phyloP scores from a whole-genome alignment of 2,797 vertebrate species.

The Sciurus carolinensis region DNA sequence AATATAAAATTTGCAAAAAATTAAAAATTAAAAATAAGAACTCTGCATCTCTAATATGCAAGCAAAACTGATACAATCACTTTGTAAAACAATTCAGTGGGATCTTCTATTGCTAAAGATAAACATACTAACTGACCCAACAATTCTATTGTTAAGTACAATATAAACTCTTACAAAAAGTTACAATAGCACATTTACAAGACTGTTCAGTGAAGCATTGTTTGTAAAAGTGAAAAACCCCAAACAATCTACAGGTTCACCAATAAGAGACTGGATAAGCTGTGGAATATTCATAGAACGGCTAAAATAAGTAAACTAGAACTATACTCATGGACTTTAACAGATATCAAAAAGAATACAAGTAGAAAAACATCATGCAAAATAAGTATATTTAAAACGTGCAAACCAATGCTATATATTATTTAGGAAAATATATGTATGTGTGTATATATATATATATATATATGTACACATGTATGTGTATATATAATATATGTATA shows the following conservation, averaged over 20 bases:
- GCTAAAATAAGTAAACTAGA: conserved; percentile 49
- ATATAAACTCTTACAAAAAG: conserved; percentile 32
- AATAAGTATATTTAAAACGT: conserved; percentile 57
- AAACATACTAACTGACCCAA: not conserved
- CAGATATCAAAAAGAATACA: conserved; percentile 48
- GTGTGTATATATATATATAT: no score
- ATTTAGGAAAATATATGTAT: not conserved
- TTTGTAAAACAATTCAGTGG: conserved; percentile 23
- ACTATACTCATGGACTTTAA: conserved; percentile 37
- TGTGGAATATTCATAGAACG: not conserved
- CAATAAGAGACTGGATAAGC: conserved; percentile 21
- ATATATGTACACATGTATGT: no score
- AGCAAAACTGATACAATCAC: conserved; percentile 21
- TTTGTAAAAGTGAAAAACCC: conserved; percentile 21
- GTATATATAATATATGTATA: no score
- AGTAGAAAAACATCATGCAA: conserved; percentile 39
- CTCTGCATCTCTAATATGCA: not conserved
- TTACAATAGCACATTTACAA: conserved; percentile 39
- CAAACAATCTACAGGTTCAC: not conserved
- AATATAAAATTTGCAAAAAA: not conserved
- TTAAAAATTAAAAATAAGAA: not conserved
- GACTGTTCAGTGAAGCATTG: conserved; percentile 37
- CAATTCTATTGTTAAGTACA: not conserved
- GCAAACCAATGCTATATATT: not conserved
- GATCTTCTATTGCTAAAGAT: conserved; percentile 42